A percentile compares a stretch with the other conserved stretches of the same genome.
phyloP scores from a whole-genome alignment of 2,113 vertebrate genomes.

The Thamnaconus septentrionalis region DNA sequence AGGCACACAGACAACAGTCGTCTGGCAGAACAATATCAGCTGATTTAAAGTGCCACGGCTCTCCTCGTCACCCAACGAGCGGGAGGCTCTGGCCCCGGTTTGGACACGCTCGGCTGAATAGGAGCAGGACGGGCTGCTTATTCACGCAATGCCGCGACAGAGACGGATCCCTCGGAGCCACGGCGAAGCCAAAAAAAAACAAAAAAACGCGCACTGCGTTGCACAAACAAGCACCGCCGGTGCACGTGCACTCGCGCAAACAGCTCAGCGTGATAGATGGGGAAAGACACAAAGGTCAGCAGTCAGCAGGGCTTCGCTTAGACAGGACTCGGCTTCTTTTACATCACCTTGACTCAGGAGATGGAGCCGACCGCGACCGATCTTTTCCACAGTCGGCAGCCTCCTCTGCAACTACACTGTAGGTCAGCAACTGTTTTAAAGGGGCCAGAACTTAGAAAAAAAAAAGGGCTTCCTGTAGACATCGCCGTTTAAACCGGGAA shows the following conservation, averaged over 20 bases:
- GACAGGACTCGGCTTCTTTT: slow-evolving; percentile 69
- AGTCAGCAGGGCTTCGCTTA: slow-evolving; percentile 68
- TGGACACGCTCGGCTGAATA: slow-evolving; percentile 64
- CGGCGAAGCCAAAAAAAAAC: slow-evolving; percentile 38
- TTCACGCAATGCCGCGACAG: slow-evolving; percentile 57
- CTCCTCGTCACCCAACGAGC: slow-evolving; percentile 50
- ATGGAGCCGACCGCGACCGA: slow-evolving; percentile 59
- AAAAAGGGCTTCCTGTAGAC: slow-evolving; percentile 13
- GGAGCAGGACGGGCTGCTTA: slow-evolving; percentile 66
- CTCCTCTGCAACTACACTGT: slow-evolving; percentile 16
- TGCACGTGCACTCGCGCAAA: slow-evolving; percentile 31
- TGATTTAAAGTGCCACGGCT: slow-evolving; percentile 55
- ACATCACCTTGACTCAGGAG: slow-evolving; percentile 72
- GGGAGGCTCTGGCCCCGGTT: slow-evolving; percentile 36
- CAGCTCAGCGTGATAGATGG: slow-evolving; percentile 58
- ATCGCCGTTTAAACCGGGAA: too few relatives aligned
- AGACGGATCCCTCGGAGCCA: slow-evolving; percentile 59
- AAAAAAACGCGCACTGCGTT: slow-evolving; percentile 34
- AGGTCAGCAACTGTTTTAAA: slow-evolving; percentile 64
- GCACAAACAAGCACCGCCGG: slow-evolving; percentile 40
- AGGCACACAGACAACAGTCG: slow-evolving; percentile 20
- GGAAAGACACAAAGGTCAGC: slow-evolving; percentile 70
- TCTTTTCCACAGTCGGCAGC: slow-evolving; percentile 42
- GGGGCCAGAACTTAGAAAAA: slow-evolving; percentile 12
- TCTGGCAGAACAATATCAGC: slow-evolving; percentile 58